These are phyloP conservation scores for Epinephelus moara DNA, from an alignment of 2,113 vertebrate genomes.

Conservation along the genomic window DNA sequence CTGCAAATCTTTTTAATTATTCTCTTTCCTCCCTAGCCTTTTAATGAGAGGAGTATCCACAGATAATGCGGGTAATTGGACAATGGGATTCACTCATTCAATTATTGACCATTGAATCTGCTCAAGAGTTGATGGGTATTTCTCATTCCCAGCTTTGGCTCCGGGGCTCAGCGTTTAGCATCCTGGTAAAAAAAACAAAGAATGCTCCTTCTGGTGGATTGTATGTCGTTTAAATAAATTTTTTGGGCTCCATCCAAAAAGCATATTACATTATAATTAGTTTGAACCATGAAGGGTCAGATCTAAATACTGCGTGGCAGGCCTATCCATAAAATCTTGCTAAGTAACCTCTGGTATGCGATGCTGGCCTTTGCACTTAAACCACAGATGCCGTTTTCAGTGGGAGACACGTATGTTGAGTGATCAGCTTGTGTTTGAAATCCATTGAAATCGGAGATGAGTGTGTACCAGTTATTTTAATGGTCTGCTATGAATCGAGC, in stretches of 20 bases:
- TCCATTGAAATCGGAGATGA: conserved; percentile 62
- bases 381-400: conserved; percentile 52
- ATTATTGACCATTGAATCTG: conserved; percentile 83
- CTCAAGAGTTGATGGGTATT: conserved; percentile 75
- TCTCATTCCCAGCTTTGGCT: conserved; percentile 61
- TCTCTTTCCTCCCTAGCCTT: conserved; percentile 76
- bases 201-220: conserved; percentile 38
- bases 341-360: conserved; percentile 62
- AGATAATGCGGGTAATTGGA: conserved; percentile 86
- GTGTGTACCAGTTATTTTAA: conserved; percentile 55
- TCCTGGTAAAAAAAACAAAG: conserved; percentile 20
- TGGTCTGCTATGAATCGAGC: conserved; percentile 55
- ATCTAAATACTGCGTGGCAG: conserved; percentile 58
- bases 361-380: conserved; percentile 50
- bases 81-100: conserved; percentile 84
- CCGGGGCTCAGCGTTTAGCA: conserved; percentile 36
- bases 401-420: conserved; percentile 42
- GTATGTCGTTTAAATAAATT: conserved; percentile 42
- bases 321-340: conserved; percentile 55
- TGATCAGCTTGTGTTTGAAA: conserved; percentile 66
- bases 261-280: conserved; percentile 55
- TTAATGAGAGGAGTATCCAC: conserved; percentile 83
- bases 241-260: conserved; percentile 48
- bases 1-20: conserved; percentile 85
- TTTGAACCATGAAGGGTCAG: conserved; percentile 55